Evolutionary conservation across 2,797 vertebrate genomes (phyloP), one percentile per base, ranked within the genome.

Genomic region (Myotis vivesi): DNA sequence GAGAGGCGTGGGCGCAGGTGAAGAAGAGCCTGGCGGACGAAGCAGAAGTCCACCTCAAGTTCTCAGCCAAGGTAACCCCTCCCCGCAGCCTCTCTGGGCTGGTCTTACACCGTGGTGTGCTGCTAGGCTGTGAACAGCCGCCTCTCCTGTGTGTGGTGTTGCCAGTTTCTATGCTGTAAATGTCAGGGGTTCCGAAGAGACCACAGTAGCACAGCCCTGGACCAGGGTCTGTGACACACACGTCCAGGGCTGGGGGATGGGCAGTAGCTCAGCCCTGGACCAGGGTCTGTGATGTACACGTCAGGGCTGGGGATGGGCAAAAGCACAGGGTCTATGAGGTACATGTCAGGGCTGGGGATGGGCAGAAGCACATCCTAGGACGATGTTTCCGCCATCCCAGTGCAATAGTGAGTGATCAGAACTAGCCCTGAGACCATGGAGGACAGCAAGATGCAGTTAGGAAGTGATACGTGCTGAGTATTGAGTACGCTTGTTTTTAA

Each of bases 11-110:
- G 99, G 98, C 98, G 53, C 99, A 99, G 97, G 98, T 99, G 87
- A 99, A 99, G 98, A 99, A 99, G 98, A 99, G 99, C 95, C 98
- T 99, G 41, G 98, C 99, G 8, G 99, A 99, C 9, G 99, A 99
- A 96, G 99, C 99, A 1, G 99, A 99, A 92, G 99, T 99, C 98
- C 99, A 99, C 97, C 98, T 99, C 89, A 99, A 99, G 97, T 99
- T 99, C 98, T 99, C 99, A 5, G 99, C 99, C 6, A 99, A 99
- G 99, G 99, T 99, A 98, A 98, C 33, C 10, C 3, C 13, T 30
- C 44, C 38, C n/a, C 0, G 1, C 0, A 0, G 16, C 51, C 79
- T 22, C 92, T 17, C 71, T 10, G 12, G 11, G 22, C 11, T 23
- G 46, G 23, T 89, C 86, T 59, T 36, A 30, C 28, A 23, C 23